phyloP scores from a whole-genome alignment of 1,140 invertebrate genomes.

The Hydropsyche tenuis region DNA sequence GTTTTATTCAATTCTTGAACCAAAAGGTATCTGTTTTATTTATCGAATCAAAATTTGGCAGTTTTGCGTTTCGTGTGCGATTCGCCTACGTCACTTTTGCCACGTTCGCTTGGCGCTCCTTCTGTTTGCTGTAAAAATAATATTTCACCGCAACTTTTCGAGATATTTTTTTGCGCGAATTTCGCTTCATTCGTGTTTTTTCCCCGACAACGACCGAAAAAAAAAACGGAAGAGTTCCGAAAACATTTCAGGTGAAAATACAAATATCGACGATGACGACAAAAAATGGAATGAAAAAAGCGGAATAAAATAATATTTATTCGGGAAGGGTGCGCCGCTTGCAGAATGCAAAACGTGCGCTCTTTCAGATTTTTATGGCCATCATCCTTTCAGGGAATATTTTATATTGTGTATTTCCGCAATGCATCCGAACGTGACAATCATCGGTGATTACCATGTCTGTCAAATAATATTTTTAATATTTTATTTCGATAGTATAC shows the following conservation, averaged over 20 bases:
- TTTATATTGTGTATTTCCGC: too few relatives aligned
- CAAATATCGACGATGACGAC: conserved; percentile 44
- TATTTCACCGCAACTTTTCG: conserved; percentile 45
- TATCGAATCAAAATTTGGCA: too few relatives aligned
- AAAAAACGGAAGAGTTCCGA: conserved; percentile 27
- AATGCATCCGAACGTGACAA: too few relatives aligned
- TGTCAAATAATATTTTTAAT: too few relatives aligned
- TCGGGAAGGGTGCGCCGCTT: not conserved
- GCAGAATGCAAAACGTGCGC: conserved; percentile 4
- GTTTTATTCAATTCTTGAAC: too few relatives aligned
- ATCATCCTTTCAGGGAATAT: too few relatives aligned
- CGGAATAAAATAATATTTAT: not conserved
- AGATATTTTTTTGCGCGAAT: conserved; percentile 42
- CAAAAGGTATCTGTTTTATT: not conserved
- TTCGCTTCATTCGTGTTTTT: conserved; percentile 40
- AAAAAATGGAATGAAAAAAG: conserved; percentile 10
- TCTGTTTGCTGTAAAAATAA: conserved; percentile 49
- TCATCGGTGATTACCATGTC: too few relatives aligned
- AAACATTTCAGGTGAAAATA: conserved; percentile 49
- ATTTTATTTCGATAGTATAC: too few relatives aligned
- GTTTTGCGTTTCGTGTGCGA: not conserved
- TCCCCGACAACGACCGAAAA: not conserved
- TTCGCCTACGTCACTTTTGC: conserved; percentile 31
- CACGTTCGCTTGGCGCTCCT: conserved; percentile 39
- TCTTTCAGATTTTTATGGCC: not conserved